Evolutionary conservation across 2,888 invertebrate species (phyloP).

Genomic region (Aphelenchoides bicaudatus): DNA sequence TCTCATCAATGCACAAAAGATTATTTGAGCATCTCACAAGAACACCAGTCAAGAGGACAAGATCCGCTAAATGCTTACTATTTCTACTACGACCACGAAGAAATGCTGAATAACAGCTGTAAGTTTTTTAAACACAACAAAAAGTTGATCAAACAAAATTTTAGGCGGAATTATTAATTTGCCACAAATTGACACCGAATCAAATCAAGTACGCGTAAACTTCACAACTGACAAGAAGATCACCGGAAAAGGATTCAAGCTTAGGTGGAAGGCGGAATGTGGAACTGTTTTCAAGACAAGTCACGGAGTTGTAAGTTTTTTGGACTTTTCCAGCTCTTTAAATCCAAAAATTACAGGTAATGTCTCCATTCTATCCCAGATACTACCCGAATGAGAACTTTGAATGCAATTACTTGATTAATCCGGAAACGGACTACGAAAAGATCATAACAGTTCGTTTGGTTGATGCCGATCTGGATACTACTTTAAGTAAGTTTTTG

Average conservation of each 20-base stretch:
- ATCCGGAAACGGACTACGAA: slow-evolving; percentile 34
- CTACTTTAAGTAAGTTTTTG: slow-evolving; percentile 22
- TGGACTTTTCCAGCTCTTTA: no score
- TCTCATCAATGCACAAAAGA: slow-evolving; percentile 44
- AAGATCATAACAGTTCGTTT: slow-evolving; percentile 41
- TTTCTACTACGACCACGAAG: slow-evolving; percentile 53
- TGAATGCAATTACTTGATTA: slow-evolving; percentile 49
- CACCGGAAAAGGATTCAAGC: slow-evolving; percentile 47
- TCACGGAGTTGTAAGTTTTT: slow-evolving; percentile 52
- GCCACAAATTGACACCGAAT: slow-evolving; percentile 36
- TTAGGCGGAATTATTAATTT: slow-evolving; percentile 43
- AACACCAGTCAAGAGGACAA: slow-evolving; percentile 47
- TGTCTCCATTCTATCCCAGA: slow-evolving; percentile 53
- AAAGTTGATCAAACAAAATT: slow-evolving; percentile 16
- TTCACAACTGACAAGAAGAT: slow-evolving; percentile 46
- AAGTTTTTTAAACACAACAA: slow-evolving; percentile 6
- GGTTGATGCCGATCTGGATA: slow-evolving; percentile 40
- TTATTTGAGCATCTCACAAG: slow-evolving; percentile 46
- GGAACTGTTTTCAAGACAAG: slow-evolving; percentile 41
- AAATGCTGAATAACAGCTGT: slow-evolving; percentile 21
- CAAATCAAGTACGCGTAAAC: slow-evolving; percentile 50
- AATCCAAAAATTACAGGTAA: no score
- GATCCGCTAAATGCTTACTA: slow-evolving; percentile 50
- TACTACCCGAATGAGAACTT: slow-evolving; percentile 49
- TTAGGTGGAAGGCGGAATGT: slow-evolving; percentile 51